phyloP scores from a whole-genome alignment of 2,113 vertebrate genomes.

The Bubo scandiacus region DNA sequence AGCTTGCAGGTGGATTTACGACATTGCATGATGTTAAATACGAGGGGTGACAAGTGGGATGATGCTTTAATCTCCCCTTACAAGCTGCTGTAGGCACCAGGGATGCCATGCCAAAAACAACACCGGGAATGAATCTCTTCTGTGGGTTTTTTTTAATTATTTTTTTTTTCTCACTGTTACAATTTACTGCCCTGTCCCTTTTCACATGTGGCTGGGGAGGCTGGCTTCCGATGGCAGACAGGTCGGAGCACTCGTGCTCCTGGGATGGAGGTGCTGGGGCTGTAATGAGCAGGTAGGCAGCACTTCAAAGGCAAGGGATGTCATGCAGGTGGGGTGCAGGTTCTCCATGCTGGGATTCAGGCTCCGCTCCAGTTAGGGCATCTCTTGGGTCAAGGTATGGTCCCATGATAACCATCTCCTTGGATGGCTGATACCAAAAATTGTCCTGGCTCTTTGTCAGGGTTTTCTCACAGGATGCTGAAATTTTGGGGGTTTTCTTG shows the following conservation, averaged over 20 bases:
- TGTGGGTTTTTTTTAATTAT: not conserved
- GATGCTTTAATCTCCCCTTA: not conserved
- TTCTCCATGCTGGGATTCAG: not conserved
- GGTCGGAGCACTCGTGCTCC: not conserved
- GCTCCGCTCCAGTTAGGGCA: not conserved
- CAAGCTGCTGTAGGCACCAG: not conserved
- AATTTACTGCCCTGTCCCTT: not conserved
- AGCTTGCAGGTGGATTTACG: not conserved
- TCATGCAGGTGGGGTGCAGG: not conserved
- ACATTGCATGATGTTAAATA: not conserved
- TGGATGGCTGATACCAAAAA: fast-evolving
- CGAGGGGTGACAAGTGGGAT: not conserved
- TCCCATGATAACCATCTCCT: not conserved
- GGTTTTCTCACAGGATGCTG: not conserved
- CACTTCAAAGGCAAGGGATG: conserved; percentile 5
- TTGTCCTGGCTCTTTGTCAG: fast-evolving
- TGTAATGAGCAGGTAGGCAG: conserved; percentile 33
- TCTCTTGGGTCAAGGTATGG: not conserved
- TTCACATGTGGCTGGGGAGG: fast-evolving
- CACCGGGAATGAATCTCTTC: not conserved
- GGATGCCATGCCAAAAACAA: not conserved
- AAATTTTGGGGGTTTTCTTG: not conserved
- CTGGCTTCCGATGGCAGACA: not conserved
- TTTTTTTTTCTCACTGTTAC: not conserved
- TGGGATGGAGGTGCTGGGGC: not conserved